A percentile compares a stretch with the other conserved stretches of the same genome.
Evolutionary conservation across 2,888 invertebrate species (phyloP).

Genomic region (Heliconius sara): DNA sequence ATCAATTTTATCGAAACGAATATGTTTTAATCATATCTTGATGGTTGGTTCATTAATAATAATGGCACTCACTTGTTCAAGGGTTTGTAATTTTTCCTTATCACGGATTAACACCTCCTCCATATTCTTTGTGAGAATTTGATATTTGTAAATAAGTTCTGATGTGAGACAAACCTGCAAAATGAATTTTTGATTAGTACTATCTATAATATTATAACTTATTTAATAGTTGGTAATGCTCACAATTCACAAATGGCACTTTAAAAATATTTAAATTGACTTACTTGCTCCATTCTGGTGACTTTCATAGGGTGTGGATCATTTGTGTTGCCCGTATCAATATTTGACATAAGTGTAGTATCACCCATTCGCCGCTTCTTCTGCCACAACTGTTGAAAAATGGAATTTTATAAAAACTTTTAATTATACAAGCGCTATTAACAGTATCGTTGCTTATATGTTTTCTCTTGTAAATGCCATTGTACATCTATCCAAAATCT

Average conservation of each 20-base stretch:
- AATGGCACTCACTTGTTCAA: conserved; percentile 76
- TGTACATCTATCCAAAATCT: not conserved
- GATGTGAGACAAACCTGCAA: conserved; percentile 82
- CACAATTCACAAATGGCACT: not conserved
- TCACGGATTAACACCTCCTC: conserved; percentile 86
- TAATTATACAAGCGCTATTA: not conserved
- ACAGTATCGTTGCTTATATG: not conserved
- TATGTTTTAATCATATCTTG: not conserved
- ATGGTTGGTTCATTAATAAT: not conserved
- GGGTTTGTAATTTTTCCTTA: conserved; percentile 77
- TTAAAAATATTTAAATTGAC: conserved; percentile 14
- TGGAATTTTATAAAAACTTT: not conserved
- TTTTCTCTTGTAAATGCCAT: too few relatives aligned
- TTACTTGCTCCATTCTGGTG: conserved; percentile 82
- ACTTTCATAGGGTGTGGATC: conserved; percentile 45
- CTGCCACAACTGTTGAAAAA: conserved; percentile 25
- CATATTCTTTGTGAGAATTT: conserved; percentile 82
- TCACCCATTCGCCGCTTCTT: conserved; percentile 18
- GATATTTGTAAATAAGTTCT: conserved; percentile 88
- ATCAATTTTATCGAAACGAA: not conserved
- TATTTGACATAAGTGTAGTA: not conserved
- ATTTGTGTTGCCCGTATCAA: not conserved
- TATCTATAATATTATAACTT: not conserved
- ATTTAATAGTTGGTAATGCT: too few relatives aligned
- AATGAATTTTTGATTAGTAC: not conserved